phyloP scores from a whole-genome alignment of 2,113 vertebrate genomes.

The Noturus placidus region DNA sequence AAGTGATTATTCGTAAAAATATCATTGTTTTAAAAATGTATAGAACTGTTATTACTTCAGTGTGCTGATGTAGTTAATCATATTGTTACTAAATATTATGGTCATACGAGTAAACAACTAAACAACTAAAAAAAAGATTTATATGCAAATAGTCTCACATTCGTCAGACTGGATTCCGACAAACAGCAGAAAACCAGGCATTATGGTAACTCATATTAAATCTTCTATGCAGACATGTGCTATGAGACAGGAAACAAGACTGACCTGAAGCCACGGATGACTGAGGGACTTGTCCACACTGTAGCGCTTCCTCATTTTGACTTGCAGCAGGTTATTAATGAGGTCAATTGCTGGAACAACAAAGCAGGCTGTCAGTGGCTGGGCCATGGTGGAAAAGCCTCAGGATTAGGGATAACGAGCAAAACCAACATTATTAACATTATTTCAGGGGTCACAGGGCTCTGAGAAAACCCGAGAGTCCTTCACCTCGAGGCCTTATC shows the following conservation, averaged over 20 bases:
- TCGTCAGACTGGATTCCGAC: not conserved
- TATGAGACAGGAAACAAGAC: constrained; percentile 40
- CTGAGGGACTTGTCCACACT: constrained; percentile 97
- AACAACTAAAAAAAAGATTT: constrained; percentile 13
- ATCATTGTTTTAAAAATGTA: not conserved
- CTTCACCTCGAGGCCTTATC: constrained; percentile 57
- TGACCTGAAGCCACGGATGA: constrained; percentile 96
- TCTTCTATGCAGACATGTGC: not conserved
- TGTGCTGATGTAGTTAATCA: not conserved
- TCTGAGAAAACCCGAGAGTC: constrained; percentile 56
- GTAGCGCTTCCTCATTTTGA: constrained; percentile 98
- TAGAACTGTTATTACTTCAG: not conserved
- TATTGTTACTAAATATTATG: not conserved
- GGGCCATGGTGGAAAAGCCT: constrained; percentile 47
- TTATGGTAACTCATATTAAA: not conserved
- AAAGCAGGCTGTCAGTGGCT: constrained; percentile 53
- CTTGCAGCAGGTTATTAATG: constrained; percentile 97
- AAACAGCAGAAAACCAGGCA: not conserved
- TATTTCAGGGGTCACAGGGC: constrained; percentile 73
- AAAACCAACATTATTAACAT: constrained; percentile 79
- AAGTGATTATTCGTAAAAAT: not conserved
- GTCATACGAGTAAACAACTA: not conserved
- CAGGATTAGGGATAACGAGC: constrained; percentile 66
- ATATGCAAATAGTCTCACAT: not conserved
- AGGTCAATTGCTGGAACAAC: constrained; percentile 89